Evolutionary conservation across 1,140 invertebrate genomes (phyloP), one percentile per base, ranked within the genome.

Genomic region (Bilobella aurantiaca): DNA sequence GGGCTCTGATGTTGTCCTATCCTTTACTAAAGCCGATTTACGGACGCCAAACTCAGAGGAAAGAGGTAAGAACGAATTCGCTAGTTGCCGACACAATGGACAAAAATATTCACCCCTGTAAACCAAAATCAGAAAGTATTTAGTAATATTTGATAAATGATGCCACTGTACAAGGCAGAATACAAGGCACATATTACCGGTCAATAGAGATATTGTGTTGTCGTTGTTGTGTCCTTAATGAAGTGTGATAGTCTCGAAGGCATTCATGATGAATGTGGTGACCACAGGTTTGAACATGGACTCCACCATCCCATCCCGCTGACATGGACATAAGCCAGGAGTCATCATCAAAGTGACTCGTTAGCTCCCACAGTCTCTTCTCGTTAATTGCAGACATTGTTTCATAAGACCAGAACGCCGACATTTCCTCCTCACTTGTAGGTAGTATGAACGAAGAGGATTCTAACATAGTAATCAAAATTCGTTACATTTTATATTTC

Each of bases 261-360:
- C 94, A 98, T 74, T 91, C 89, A 62, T 96, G 81, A 79, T 98
- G 94, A 32, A 98, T 80, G 77, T 96, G 91, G 79, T 98, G 94
- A 14, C 93, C 94, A 80, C 94, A 97, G 0, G 93, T 93, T 79
- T 94, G 90, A n/a, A 94, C 90, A 76, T 92, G 87, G 23, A 96
- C 89, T 31, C 93, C 93, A 14, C 82, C 81, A 61, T 68, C 63
- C 66, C 69, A 68, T 1, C 91, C 91, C 70, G 89, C 85, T 77
- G 90, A 93, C 27, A 94, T 82, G 1, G 90, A 87, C 53, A 91
- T 76, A 74, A 90, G 82, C 87, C 89, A 93, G 75, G 77, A 78
- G 78, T 88, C 86, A 74, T 82, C 82, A 76, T 89, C 84, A 77
- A 90, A 92, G 78, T 89, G 81, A 70, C 81, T 79, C 74, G 82